phyloP scores from a whole-genome alignment of 2,113 vertebrate genomes.

The Etia nguti region DNA sequence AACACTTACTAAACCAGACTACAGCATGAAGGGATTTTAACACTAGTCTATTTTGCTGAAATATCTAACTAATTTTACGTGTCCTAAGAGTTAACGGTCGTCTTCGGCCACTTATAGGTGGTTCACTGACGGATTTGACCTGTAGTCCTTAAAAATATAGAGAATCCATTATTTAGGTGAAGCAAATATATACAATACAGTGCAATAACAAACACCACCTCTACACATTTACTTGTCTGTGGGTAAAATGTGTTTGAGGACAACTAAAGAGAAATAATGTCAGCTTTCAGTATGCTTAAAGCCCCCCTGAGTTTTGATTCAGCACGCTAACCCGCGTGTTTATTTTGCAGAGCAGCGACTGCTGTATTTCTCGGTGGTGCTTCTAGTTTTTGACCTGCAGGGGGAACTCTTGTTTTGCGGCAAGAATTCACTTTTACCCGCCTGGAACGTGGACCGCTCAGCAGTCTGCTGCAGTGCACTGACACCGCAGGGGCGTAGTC shows the following conservation, averaged over 20 bases:
- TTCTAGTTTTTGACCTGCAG: conserved; percentile 30
- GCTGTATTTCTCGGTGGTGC: not conserved
- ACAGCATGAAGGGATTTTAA: not conserved
- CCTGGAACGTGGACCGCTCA: not conserved
- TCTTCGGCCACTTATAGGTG: not conserved
- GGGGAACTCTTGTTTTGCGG: conserved; percentile 13
- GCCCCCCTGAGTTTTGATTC: not conserved
- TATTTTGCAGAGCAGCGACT: not conserved
- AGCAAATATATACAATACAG: not conserved
- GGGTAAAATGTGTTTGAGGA: not conserved
- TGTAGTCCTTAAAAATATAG: not conserved
- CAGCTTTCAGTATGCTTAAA: not conserved
- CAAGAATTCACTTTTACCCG: not conserved
- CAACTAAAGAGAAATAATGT: not conserved
- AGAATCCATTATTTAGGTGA: not conserved
- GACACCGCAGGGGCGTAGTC: conserved; percentile 56
- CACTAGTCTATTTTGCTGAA: not conserved
- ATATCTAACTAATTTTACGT: not conserved
- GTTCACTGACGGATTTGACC: not conserved
- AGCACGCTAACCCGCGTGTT: not conserved
- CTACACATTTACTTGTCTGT: not conserved
- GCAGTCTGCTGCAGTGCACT: conserved; percentile 44
- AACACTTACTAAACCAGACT: not conserved
- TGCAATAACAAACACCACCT: not conserved
- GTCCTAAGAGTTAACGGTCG: not conserved